These are phyloP conservation scores for Leucophenga varia DNA, from an alignment of 1,140 invertebrate genomes.

Conservation along the genomic window DNA sequence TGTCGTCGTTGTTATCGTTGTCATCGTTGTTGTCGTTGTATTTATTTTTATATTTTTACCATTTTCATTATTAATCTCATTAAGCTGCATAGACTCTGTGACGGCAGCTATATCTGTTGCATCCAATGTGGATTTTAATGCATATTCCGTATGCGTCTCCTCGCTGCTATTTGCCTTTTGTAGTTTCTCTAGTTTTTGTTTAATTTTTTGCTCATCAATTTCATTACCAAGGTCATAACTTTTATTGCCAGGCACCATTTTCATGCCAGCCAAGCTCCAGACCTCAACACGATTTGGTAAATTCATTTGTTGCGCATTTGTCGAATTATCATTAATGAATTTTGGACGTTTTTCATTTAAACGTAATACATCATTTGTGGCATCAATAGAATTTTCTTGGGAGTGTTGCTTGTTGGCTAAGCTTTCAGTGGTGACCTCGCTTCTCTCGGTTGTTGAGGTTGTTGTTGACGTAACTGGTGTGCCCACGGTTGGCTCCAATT, in stretches of 20 bases:
- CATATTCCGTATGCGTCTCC: too few relatives aligned
- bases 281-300: constrained; percentile 40
- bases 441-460: constrained; percentile 12
- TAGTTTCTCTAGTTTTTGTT: too few relatives aligned
- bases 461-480: neutral
- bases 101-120: too few relatives aligned
- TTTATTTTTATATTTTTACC: constrained; percentile 1
- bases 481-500: neutral
- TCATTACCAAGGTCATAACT: too few relatives aligned
- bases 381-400: constrained; percentile 35
- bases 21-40: constrained; percentile 5
- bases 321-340: constrained; percentile 48
- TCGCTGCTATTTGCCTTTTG: too few relatives aligned
- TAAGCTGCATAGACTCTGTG: too few relatives aligned
- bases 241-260: constrained; percentile 31
- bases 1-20: constrained; percentile 6
- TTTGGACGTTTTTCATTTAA: constrained; percentile 38
- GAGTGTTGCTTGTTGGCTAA: constrained; percentile 12
- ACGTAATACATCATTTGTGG: constrained; percentile 10
- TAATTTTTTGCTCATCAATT: too few relatives aligned
- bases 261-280: constrained; percentile 48
- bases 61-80: too few relatives aligned
- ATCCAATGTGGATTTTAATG: too few relatives aligned
- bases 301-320: constrained; percentile 40
- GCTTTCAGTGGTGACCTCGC: neutral